Base-by-base conservation (phyloP, 2,888 invertebrate species). In the Nematopogon swammerdamellus region DNA sequence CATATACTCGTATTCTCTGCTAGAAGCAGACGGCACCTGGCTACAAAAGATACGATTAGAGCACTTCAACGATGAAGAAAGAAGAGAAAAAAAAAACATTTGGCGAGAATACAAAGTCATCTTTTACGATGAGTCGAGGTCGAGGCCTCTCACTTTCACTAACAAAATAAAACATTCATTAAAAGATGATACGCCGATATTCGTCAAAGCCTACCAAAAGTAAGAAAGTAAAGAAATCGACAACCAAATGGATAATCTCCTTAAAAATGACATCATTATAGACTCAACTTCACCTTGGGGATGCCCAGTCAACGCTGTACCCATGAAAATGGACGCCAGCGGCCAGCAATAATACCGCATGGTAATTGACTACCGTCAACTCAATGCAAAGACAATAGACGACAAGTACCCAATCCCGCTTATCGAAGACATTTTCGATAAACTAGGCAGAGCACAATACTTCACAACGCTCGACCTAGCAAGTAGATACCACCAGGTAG, bases 381-480 rank as follows among this genome's bases (percentile, higher is more conserved):
- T 36, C 3, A 36, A 36, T 14, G 58, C 59, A 18, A 57, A 55
- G 36, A 59, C 58, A 1, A 53, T 56, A 8, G 54, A 57, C 8
- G 56, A 57, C 17, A 56, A 55, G 50, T 59, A 58, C 43, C 59
- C 58, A 0, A 55, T 60, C 1, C 57, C 57, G 0, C 58, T 58
- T 18, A 60, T 58, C 4, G 45, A 45, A 1, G 58, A 61, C 36
- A 50, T 60, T 4, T 44, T 59, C 5, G 58, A 59, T 42, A 58
- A 57, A 48, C 30, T 58, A 36, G 57, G 57, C 0, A 50, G 54
- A 1, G 47, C 51, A 10, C 54, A 57, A 52, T 51, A 56, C 46
- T 60, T 60, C 36, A 54, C 57, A 1, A 59, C 58, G 5, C 3
- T 59, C 18, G 60, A 61, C 42, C 51, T 60, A 52, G 59, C 58